Base-by-base conservation (phyloP, 2,113 vertebrate species). In the Salvelinus sp. region DNA sequence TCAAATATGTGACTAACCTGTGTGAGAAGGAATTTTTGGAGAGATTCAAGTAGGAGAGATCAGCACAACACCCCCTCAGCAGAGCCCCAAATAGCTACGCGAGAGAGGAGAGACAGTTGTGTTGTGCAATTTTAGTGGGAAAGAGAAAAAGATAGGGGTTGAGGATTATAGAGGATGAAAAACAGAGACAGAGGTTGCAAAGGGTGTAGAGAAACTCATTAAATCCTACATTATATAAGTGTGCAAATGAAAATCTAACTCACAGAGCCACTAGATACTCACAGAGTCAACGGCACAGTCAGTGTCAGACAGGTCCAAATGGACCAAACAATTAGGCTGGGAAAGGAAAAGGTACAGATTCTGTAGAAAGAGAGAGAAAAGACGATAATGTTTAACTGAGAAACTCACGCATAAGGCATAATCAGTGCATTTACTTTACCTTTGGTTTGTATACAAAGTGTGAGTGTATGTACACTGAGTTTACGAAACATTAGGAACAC, bases 321-420 rank as follows among this genome's bases (percentile, higher is more conserved):
- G 95, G 47, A 96, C 93, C 86, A 97, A 90, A 58, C 94, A 96
- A 74, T 97, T 97, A 75, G 95, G 96, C 88, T 96, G 95, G 82
- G 96, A 95, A 90, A 97, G 84, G 83, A 97, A 97, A 47, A 94
- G 94, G 79, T 90, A 90, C 79, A 91, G 85, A 84, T 87, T 91
- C 89, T 91, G 80, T 38, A 84, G 79, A 75, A 1, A 76, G 50
- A 78, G 22, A 76, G 67, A 78, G 75, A 86, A 54, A 5, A 54
- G 16, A 54, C 4, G 0, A 6, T 54, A 54, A 54, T 54, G 50
- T 54, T 54, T 18, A 54, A 54, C 14, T 44, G 38, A 10, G 38
- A 44, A 44, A 54, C 50, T 54, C 16, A 44, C 9, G 38, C 38
- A 44, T 2, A 44, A 10, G 38, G 38, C 38, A 44, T 18, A 5